Evolutionary conservation across 2,888 invertebrate species (phyloP).

Genomic region (Drosophila phalerata): DNA sequence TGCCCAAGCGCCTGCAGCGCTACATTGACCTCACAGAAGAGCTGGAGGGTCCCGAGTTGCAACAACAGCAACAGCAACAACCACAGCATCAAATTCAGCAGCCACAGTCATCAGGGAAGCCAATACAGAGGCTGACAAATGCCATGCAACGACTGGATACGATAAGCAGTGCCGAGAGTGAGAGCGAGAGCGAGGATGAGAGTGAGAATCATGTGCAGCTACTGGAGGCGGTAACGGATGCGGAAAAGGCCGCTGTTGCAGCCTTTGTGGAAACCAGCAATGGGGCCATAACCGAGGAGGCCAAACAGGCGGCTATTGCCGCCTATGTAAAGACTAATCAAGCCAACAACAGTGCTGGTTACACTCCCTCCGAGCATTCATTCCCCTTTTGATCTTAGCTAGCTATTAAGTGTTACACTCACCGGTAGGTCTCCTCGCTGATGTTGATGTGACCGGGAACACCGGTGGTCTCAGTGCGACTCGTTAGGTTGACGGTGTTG

Average conservation of each 20-base stretch:
- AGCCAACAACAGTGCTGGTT: conserved; percentile 8
- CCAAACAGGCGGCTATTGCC: conserved; percentile 61
- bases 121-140: conserved; percentile 34
- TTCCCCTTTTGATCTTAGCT: conserved; percentile 42
- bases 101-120: conserved; percentile 19
- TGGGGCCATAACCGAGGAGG: conserved; percentile 61
- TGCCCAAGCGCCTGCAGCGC: conserved; percentile 89
- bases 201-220: conserved; percentile 67
- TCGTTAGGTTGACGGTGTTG: conserved; percentile 97
- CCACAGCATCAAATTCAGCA: conserved; percentile 9
- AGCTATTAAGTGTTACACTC: conserved; percentile 78
- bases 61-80: conserved; percentile 13
- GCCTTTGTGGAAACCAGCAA: conserved; percentile 64
- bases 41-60: conserved; percentile 63
- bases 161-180: conserved; percentile 56
- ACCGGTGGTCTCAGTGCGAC: conserved; percentile 97
- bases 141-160: conserved; percentile 64
- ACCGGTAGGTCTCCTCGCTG: conserved; percentile 96
- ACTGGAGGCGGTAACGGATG: conserved; percentile 67
- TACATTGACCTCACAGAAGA: conserved; percentile 92
- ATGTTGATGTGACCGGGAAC: conserved; percentile 95
- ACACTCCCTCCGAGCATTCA: conserved; percentile 15
- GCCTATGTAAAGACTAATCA: conserved; percentile 52
- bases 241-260: conserved; percentile 68
- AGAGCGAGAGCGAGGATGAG: conserved; percentile 56